Percentiles rank a stretch among this genome's conserved stretches.
These are phyloP conservation scores for Acrocephalus arundinaceus DNA, from an alignment of 2,113 vertebrate genomes.

Conservation along the genomic window DNA sequence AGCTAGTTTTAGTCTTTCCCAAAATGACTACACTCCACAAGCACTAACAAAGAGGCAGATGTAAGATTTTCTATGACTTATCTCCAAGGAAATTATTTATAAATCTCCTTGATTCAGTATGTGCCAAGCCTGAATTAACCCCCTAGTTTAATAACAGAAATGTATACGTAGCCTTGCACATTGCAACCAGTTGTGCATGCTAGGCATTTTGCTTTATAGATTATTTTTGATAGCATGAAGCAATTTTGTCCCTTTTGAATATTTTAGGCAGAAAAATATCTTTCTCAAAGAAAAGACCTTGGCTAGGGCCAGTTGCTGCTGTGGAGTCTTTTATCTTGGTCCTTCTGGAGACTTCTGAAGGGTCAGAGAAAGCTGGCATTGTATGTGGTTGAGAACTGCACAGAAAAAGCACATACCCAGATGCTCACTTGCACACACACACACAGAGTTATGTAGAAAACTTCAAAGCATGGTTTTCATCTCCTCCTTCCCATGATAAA, in stretches of 20 bases:
- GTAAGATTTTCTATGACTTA: slow-evolving; percentile 54
- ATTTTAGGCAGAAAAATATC: not conserved
- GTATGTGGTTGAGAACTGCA: not conserved
- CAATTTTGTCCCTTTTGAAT: not conserved
- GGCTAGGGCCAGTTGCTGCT: not conserved
- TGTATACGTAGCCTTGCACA: not conserved
- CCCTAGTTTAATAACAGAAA: slow-evolving; percentile 15
- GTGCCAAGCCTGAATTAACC: slow-evolving; percentile 45
- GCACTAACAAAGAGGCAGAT: slow-evolving; percentile 60
- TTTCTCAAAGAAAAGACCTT: not conserved
- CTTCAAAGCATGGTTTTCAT: not conserved
- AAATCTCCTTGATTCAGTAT: slow-evolving; percentile 33
- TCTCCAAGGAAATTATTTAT: slow-evolving; percentile 50
- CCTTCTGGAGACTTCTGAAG: not conserved
- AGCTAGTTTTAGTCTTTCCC: slow-evolving; percentile 38
- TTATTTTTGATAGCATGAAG: slow-evolving; percentile 2
- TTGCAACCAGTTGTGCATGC: not conserved
- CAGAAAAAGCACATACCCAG: not conserved
- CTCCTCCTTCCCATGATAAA: not conserved
- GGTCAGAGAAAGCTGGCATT: not conserved
- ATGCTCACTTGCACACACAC: accelerated
- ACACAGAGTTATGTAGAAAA: not conserved
- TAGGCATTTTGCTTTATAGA: slow-evolving; percentile 16
- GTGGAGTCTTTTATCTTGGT: not conserved
- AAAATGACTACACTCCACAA: slow-evolving; percentile 50